phyloP scores from a whole-genome alignment of 1,140 invertebrate species.

The Drosophila chauvacae region DNA sequence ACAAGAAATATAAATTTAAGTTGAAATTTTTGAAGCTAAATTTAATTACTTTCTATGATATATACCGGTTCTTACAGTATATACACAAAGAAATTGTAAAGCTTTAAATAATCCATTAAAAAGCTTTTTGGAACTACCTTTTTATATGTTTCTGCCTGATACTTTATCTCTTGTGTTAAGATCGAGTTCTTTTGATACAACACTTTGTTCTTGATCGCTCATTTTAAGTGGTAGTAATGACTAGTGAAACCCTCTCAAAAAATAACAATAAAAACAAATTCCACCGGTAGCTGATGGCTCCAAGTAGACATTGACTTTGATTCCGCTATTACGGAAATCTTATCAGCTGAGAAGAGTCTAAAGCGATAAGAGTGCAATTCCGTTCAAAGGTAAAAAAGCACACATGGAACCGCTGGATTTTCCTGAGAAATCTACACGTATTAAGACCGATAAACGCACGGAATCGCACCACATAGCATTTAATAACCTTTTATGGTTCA shows the following conservation, averaged over 20 bases:
- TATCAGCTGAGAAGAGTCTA: constrained; percentile 55
- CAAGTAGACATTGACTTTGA: constrained; percentile 63
- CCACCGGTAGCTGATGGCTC: constrained; percentile 34
- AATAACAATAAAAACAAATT: constrained; percentile 13
- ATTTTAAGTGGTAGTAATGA: neutral
- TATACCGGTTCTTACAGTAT: neutral
- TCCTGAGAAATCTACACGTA: constrained; percentile 18
- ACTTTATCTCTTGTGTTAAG: neutral
- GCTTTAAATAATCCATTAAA: neutral
- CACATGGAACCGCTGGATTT: constrained; percentile 11
- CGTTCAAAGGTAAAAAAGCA: constrained; percentile 43
- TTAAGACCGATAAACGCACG: constrained; percentile 26
- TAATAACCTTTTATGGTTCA: constrained; percentile 49
- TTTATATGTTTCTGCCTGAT: neutral
- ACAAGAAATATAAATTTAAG: too few relatives aligned
- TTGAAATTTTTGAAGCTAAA: neutral
- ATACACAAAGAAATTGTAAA: neutral
- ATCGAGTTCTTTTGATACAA: neutral
- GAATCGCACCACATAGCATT: constrained; percentile 14
- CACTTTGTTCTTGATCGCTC: neutral
- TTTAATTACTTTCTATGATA: neutral
- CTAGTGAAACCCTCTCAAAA: neutral
- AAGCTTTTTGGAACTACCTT: neutral
- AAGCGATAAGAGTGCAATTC: constrained; percentile 58
- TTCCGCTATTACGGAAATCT: constrained; percentile 49